Evolutionary conservation across 2,113 vertebrate species (phyloP).

Genomic region (Aegithalos caudatus): DNA sequence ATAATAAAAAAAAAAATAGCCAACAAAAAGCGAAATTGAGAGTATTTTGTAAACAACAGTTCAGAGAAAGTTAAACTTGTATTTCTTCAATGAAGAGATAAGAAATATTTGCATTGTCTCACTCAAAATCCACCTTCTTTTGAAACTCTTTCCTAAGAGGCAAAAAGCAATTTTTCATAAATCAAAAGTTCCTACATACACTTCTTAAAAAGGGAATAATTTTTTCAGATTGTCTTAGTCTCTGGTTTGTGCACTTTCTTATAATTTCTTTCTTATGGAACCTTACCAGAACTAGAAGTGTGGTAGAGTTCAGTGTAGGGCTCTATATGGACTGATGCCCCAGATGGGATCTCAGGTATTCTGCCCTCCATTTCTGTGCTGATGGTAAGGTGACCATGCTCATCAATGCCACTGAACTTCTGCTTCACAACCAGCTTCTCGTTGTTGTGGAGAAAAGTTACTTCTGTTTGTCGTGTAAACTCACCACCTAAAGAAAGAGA

Average conservation of each 20-base stretch:
- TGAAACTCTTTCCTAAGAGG: neutral
- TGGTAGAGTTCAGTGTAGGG: conserved; percentile 90
- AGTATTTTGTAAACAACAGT: neutral
- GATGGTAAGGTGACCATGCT: conserved; percentile 90
- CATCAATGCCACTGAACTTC: conserved; percentile 87
- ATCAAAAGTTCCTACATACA: neutral
- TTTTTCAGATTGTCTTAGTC: neutral
- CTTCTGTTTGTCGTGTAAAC: conserved; percentile 86
- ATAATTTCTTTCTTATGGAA: neutral
- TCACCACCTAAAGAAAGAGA: conserved; percentile 78
- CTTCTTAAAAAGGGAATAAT: neutral
- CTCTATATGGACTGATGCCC: conserved; percentile 79
- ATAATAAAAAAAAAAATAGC: neutral
- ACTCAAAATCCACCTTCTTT: neutral
- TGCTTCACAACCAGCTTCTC: conserved; percentile 85
- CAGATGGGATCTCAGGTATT: conserved; percentile 76
- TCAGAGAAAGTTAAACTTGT: neutral
- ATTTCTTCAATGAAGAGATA: neutral
- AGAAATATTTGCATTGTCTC: neutral
- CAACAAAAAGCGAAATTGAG: neutral
- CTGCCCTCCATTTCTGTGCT: conserved; percentile 86
- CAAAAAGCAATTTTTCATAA: neutral
- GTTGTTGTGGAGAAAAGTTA: conserved; percentile 82
- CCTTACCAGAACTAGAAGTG: conserved; percentile 80
- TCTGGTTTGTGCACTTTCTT: neutral